Conservation (phyloP, 1,140 invertebrate genomes). For the Phenacoccus solenopsis region DNA sequence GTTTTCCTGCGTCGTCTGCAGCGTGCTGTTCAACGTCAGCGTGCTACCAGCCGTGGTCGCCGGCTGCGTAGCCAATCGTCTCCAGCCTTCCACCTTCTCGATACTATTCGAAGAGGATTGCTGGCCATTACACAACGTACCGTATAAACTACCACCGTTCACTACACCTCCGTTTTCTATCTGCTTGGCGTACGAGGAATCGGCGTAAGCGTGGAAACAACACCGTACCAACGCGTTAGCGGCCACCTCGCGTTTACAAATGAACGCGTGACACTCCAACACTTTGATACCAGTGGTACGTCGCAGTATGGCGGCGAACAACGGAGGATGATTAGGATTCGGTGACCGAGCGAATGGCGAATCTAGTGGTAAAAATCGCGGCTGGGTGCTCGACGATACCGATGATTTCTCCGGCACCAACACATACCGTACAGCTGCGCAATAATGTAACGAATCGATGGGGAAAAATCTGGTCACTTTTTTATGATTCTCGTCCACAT, state of each 20-base stretch:
- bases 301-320: conserved; percentile 91
- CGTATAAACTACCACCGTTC: conserved; percentile 36
- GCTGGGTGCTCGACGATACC: conserved; percentile 39
- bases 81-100: conserved; percentile 40
- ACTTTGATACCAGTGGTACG: conserved; percentile 97
- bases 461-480: conserved; percentile 94
- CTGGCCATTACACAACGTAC: conserved; percentile 34
- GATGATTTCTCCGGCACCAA: conserved; percentile 41
- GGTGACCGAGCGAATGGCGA: conserved; percentile 85
- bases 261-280: conserved; percentile 97
- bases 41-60: conserved; percentile 37
- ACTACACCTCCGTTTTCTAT: conserved; percentile 44
- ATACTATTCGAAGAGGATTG: conserved; percentile 27
- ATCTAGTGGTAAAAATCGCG: conserved; percentile 89
- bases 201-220: conserved; percentile 90
- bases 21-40: conserved; percentile 40
- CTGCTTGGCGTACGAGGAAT: conserved; percentile 80
- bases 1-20: conserved; percentile 25
- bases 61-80: conserved; percentile 33
- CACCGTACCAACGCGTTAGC: conserved; percentile 86
- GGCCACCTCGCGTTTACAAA: conserved; percentile 89
- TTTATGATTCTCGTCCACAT: conserved; percentile 89
- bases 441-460: conserved; percentile 92
- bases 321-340: conserved; percentile 73
- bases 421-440: conserved; percentile 80